phyloP scores from a whole-genome alignment of 2,888 invertebrate species.

The Drosophila affinis region DNA sequence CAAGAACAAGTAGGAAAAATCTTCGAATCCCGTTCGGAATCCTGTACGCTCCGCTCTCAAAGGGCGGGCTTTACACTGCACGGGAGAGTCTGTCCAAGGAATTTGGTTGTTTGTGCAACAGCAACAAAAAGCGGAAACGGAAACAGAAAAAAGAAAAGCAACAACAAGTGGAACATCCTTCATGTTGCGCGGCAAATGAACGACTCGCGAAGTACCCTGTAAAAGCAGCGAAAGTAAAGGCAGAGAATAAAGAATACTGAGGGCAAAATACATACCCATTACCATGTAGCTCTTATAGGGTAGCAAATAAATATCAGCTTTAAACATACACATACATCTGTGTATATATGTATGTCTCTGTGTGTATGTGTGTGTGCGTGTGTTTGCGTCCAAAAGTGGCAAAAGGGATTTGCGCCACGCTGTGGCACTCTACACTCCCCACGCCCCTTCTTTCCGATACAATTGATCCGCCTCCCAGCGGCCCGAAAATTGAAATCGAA shows the following conservation, averaged over 20 bases:
- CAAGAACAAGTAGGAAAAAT: slow-evolving; percentile 29
- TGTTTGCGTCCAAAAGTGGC: slow-evolving; percentile 39
- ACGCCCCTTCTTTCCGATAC: background rate
- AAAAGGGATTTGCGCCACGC: slow-evolving; percentile 56
- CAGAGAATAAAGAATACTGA: no score
- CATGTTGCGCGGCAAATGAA: background rate
- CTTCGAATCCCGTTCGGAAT: slow-evolving; percentile 39
- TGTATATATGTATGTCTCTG: background rate
- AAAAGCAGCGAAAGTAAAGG: no score
- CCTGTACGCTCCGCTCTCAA: slow-evolving; percentile 28
- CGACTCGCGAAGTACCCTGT: background rate
- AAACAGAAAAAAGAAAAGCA: no score
- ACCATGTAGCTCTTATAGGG: background rate
- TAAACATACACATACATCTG: background rate
- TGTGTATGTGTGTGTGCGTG: slow-evolving; percentile 17
- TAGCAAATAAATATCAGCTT: slow-evolving; percentile 36
- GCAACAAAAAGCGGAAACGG: background rate
- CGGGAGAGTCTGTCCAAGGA: slow-evolving; percentile 20
- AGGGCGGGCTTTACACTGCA: slow-evolving; percentile 20
- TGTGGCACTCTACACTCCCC: background rate
- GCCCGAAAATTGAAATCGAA: slow-evolving; percentile 72
- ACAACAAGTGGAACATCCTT: background rate
- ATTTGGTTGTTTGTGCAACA: slow-evolving; percentile 12
- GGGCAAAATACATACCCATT: no score
- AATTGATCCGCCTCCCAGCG: slow-evolving; percentile 31